phyloP scores from a whole-genome alignment of 2,113 vertebrate genomes.

The Gallinago undulata region DNA sequence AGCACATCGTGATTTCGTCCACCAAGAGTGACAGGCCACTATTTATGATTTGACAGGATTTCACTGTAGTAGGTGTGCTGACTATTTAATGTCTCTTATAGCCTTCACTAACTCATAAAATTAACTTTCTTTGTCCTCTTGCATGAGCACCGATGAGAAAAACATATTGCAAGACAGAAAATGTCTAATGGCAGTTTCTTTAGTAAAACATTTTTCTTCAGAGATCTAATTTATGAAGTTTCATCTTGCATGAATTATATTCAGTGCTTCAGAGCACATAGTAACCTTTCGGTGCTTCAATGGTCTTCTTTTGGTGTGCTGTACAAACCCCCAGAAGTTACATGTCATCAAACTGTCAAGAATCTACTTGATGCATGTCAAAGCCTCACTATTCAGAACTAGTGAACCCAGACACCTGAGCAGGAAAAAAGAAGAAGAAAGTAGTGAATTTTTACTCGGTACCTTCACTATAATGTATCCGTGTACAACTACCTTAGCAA shows the following conservation, averaged over 20 bases:
- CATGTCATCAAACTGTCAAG: background rate
- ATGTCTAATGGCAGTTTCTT: background rate
- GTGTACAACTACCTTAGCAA: slow-evolving; percentile 40
- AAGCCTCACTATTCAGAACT: background rate
- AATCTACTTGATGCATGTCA: slow-evolving; percentile 3
- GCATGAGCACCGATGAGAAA: background rate
- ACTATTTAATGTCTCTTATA: slow-evolving; percentile 36
- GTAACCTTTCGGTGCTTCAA: background rate
- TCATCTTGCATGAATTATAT: background rate
- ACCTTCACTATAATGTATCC: background rate
- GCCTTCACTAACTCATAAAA: slow-evolving; percentile 20
- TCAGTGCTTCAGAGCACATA: background rate
- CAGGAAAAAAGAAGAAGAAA: background rate
- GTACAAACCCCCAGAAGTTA: slow-evolving; percentile 6
- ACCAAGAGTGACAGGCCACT: slow-evolving; percentile 1
- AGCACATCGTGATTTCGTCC: slow-evolving; percentile 19
- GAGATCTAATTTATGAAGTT: slow-evolving; percentile 1
- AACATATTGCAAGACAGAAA: slow-evolving; percentile 6
- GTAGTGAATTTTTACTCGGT: background rate
- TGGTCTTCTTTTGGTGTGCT: background rate
- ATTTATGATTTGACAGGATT: slow-evolving; percentile 17
- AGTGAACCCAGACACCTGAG: background rate
- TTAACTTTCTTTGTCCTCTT: slow-evolving; percentile 18
- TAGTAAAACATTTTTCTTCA: slow-evolving; percentile 35
- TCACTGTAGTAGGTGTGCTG: slow-evolving; percentile 25